phyloP scores from a whole-genome alignment of 2,888 invertebrate genomes.

The Lasioglossum marginatum region DNA sequence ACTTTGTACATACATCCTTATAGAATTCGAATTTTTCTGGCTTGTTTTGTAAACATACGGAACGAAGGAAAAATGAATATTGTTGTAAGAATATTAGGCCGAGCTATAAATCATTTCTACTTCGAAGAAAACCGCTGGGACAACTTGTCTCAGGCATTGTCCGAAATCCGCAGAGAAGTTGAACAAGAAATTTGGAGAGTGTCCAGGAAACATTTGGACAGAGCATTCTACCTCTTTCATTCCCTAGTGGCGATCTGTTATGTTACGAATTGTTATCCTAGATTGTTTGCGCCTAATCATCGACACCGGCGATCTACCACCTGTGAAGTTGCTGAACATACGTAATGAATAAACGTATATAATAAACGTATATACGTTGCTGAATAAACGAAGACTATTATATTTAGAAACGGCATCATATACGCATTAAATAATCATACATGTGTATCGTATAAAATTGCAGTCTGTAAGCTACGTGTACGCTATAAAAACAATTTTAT shows the following conservation, averaged over 20 bases:
- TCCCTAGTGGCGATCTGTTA: background rate
- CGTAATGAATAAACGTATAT: too few relatives aligned
- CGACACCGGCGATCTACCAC: background rate
- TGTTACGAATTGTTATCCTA: background rate
- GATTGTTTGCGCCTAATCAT: background rate
- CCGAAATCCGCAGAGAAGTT: background rate
- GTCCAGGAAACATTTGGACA: background rate
- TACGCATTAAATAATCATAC: background rate
- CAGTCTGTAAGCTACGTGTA: background rate
- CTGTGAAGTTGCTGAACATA: background rate
- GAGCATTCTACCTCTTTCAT: slow-evolving; percentile 7
- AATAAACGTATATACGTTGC: too few relatives aligned
- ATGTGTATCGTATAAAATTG: background rate
- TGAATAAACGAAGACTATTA: background rate
- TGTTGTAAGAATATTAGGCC: too few relatives aligned
- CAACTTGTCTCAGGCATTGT: background rate
- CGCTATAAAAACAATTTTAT: background rate
- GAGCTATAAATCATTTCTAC: too few relatives aligned
- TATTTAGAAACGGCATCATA: background rate
- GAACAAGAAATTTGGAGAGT: background rate
- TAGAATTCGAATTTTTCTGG: too few relatives aligned
- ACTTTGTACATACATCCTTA: background rate
- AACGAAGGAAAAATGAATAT: too few relatives aligned
- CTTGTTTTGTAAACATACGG: too few relatives aligned
- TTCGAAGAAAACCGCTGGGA: background rate